A percentile compares a stretch with the other conserved stretches of the same genome.
Evolutionary conservation across 2,888 invertebrate species (phyloP).

Genomic region (Drosophila nr. perissopoda): DNA sequence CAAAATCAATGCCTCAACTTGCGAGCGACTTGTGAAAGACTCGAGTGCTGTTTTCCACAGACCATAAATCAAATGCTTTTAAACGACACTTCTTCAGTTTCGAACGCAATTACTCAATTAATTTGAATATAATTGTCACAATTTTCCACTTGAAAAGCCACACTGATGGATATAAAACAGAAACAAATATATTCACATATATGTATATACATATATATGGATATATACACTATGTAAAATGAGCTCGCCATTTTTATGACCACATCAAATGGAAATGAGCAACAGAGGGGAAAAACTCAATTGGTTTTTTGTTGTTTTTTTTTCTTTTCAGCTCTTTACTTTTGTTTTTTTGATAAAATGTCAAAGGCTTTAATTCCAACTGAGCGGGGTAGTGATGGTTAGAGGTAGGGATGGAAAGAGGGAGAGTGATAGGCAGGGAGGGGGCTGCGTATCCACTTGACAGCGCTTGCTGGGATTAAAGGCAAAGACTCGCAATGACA

Average conservation of each 20-base stretch:
- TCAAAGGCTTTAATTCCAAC: constrained; percentile 72
- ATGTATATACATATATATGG: background rate
- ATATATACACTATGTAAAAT: constrained; percentile 49
- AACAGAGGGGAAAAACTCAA: constrained; percentile 48
- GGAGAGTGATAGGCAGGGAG: background rate
- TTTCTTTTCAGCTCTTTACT: background rate
- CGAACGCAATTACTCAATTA: constrained; percentile 79
- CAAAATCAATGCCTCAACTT: constrained; percentile 16
- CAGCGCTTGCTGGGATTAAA: constrained; percentile 49
- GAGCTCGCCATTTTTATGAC: constrained; percentile 72
- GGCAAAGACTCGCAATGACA: constrained; percentile 63
- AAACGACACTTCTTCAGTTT: constrained; percentile 43
- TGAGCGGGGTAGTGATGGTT: constrained; percentile 31
- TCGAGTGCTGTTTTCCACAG: constrained; percentile 66
- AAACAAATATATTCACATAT: constrained; percentile 25
- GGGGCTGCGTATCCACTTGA: constrained; percentile 63
- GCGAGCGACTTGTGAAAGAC: constrained; percentile 5
- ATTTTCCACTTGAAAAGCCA: constrained; percentile 79
- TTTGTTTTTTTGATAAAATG: constrained; percentile 67
- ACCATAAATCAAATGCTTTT: constrained; percentile 72
- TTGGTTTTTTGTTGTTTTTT: constrained; percentile 43
- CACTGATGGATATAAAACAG: constrained; percentile 67
- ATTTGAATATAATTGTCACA: constrained; percentile 83
- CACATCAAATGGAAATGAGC: constrained; percentile 76
- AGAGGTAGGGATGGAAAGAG: background rate